phyloP scores from a whole-genome alignment of 2,113 vertebrate genomes.

The Toxotes jaculatrix region DNA sequence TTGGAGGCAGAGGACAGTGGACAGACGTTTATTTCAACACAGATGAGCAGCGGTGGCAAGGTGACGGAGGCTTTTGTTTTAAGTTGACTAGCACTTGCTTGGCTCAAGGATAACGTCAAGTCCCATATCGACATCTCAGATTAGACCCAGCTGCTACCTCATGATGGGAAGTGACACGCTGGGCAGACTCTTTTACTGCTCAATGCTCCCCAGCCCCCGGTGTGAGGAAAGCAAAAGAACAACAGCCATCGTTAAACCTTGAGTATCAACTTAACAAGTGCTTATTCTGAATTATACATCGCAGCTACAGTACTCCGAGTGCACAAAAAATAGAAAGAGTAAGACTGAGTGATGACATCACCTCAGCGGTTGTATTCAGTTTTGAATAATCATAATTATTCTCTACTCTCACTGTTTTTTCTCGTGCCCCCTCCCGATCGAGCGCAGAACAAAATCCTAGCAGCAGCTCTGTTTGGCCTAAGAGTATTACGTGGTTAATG shows the following conservation, averaged over 20 bases:
- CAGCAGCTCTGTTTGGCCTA: slow-evolving; percentile 60
- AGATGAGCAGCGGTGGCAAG: slow-evolving; percentile 49
- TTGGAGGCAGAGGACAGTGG: slow-evolving; percentile 15
- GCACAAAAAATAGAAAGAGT: slow-evolving; percentile 31
- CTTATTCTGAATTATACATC: slow-evolving; percentile 66
- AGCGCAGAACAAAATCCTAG: slow-evolving; percentile 46
- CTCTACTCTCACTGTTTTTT: slow-evolving; percentile 23
- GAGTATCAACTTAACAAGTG: slow-evolving; percentile 58
- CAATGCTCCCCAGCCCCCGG: slow-evolving; percentile 59
- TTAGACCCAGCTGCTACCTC: slow-evolving; percentile 60
- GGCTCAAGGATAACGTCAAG: slow-evolving; percentile 75
- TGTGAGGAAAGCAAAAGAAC: slow-evolving; percentile 58
- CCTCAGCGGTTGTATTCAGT: slow-evolving; percentile 29
- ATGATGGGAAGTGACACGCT: slow-evolving; percentile 76
- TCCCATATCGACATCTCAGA: slow-evolving; percentile 68
- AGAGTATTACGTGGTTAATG: slow-evolving; percentile 75
- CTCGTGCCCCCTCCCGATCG: slow-evolving; percentile 20
- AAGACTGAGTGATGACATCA: slow-evolving; percentile 53
- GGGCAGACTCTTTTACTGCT: slow-evolving; percentile 64
- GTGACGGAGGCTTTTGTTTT: slow-evolving; percentile 60
- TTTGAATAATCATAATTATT: slow-evolving; percentile 58
- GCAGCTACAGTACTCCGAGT: slow-evolving; percentile 29
- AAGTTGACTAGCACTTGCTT: slow-evolving; percentile 47
- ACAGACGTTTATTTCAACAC: slow-evolving; percentile 43
- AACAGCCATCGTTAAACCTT: slow-evolving; percentile 40